Base-by-base conservation (phyloP, 2,113 vertebrate species). In the Nerophis ophidion region DNA sequence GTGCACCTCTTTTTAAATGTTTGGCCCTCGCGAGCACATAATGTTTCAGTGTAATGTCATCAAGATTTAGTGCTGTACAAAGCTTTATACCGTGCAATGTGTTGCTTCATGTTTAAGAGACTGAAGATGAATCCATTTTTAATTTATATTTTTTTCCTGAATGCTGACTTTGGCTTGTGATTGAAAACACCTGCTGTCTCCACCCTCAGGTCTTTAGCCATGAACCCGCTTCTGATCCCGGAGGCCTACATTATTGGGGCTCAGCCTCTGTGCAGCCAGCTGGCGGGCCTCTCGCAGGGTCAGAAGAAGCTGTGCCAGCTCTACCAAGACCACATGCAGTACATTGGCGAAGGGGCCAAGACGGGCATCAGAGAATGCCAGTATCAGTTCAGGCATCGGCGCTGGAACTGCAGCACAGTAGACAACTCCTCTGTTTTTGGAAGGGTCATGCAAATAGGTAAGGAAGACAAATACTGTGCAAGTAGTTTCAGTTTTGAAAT, bases 211-310 rank as follows among this genome's bases (percentile, higher is more conserved):
- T 98, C 96, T 2, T 79, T 98, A 85, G 97, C 95, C 55, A 90
- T 98, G 93, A 98, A 92, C 82, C 97, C 95, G 1, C 87, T 97
- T 71, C 94, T 97, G 87, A 92, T 96, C 71, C 96, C 96, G 0
- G 97, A 98, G 89, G 93, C 96, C 92, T 98, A 96, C 83, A 99
- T 99, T 91, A 97, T 98, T n/a, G 95, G 97, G 8, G 95, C 95
- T 12, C 96, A 98, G 89, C 95, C 97, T 10, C 92, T 97, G 79
- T 99, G 97, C 88, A 96, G 94, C 84, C 95, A 98, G 89, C 91
- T 99, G 65, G 92, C 92, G 5, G 96, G 96, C 13, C 91, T 99
- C 48, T 99, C 97, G 2, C 93, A 92, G 0, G 96, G 97, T 77
- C 97, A 98, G 89, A 92, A 93, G 80, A 98, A 98, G 76, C 89